These are phyloP conservation scores for Polyommatus icarus DNA, from an alignment of 2,888 invertebrate species.

Conservation along the genomic window DNA sequence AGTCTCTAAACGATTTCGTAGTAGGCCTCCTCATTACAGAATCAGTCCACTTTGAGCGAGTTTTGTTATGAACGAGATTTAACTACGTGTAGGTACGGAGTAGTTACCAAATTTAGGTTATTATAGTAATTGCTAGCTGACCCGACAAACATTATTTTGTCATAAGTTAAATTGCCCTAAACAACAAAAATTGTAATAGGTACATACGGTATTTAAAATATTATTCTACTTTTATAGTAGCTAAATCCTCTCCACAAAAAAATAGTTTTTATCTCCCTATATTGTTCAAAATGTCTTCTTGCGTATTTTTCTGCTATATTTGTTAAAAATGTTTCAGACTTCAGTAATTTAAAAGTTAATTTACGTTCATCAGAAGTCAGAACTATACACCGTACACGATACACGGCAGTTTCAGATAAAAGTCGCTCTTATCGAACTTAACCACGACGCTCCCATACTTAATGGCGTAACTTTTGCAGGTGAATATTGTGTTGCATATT, in stretches of 20 bases:
- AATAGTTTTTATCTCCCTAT: too few species aligned
- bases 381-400: neutral
- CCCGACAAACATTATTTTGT: neutral
- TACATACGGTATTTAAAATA: too few species aligned
- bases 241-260: too few species aligned
- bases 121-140: neutral
- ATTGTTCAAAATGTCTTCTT: too few species aligned
- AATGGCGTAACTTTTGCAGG: neutral
- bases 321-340: too few species aligned
- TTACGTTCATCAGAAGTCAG: neutral
- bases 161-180: too few species aligned
- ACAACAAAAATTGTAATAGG: too few species aligned
- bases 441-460: neutral
- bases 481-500: conserved; percentile 19
- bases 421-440: neutral
- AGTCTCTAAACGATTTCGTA: too few species aligned
- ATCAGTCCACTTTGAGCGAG: neutral
- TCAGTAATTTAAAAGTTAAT: too few species aligned
- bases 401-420: neutral
- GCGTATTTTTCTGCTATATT: neutral
- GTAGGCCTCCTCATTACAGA: neutral
- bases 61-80: conserved; percentile 9
- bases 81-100: neutral
- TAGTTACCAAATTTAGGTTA: neutral
- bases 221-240: too few species aligned